Evolutionary conservation across 1,140 invertebrate genomes (phyloP).

Genomic region (Penaeus japonicus): DNA sequence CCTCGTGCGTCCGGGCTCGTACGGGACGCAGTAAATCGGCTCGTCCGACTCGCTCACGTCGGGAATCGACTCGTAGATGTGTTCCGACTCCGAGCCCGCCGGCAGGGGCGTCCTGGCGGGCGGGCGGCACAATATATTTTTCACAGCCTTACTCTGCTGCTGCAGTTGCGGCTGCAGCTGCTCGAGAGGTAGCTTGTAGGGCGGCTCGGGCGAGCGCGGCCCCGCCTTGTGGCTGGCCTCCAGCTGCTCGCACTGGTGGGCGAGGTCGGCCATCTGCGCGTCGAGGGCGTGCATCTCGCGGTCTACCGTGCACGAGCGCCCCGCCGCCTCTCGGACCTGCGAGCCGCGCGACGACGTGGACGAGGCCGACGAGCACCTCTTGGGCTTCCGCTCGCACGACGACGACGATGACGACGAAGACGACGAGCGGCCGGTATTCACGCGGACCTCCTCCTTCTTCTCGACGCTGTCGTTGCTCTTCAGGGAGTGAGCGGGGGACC

Average conservation of each 20-base stretch:
- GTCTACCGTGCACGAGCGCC: conserved; percentile 63
- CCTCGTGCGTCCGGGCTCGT: conserved; percentile 65
- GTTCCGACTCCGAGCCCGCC: conserved; percentile 64
- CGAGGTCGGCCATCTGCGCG: conserved; percentile 69
- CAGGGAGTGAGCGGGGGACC: conserved; percentile 28
- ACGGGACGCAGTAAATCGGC: conserved; percentile 74
- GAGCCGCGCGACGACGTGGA: conserved; percentile 39
- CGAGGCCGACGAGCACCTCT: conserved; percentile 35
- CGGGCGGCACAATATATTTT: conserved; percentile 20
- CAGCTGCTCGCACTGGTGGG: conserved; percentile 67
- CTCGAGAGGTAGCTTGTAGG: conserved; percentile 61
- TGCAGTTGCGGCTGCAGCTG: conserved; percentile 56
- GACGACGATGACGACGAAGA: conserved; percentile 39
- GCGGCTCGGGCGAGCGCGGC: conserved; percentile 33
- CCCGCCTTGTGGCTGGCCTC: conserved; percentile 60
- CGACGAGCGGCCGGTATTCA: conserved; percentile 8
- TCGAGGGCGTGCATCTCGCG: conserved; percentile 67
- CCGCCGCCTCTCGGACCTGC: neutral
- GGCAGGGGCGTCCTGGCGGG: conserved; percentile 41
- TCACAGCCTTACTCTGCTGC: conserved; percentile 41
- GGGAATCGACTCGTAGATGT: conserved; percentile 76
- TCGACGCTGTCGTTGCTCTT: conserved; percentile 19
- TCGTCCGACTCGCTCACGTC: conserved; percentile 71
- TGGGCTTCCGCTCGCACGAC: conserved; percentile 44
- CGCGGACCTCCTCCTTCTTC: conserved; percentile 8